Evolutionary conservation across 2,113 vertebrate species (phyloP), one percentile per base, ranked within the genome.

Genomic region (Indicator maculatus): DNA sequence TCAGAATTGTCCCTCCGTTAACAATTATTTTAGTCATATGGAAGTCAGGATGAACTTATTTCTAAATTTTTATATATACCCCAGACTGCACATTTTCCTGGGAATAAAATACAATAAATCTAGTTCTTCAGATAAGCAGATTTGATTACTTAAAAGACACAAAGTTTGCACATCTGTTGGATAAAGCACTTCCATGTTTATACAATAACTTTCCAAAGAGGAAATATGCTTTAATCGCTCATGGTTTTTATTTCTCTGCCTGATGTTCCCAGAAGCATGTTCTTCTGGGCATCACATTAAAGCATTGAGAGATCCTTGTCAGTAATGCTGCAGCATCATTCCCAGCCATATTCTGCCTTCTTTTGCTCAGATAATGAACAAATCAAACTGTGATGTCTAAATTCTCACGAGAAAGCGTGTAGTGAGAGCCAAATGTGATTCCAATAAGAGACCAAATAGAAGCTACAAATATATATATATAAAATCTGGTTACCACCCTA

Each of bases 191-290:
- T 94, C 79, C 76, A 95, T 90, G 86, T 95, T 95, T 96, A 88
- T 94, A 88, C 33, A 91, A 75, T 72, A 86, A 90, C 14, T 79
- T 95, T 95, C 85, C 58, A 91, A 80, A 84, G 59, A 90, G 93
- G 93, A 96, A 94, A 95, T 86, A 80, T 83, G 74, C 72, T 96
- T 96, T 96, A 95, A 95, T 97, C 86, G 67, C 58, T 94, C 59
- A 74, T 74, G 72, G 6, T 61, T 94, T 95, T 92, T 71, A 91
- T 94, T 90, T 89, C 56, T 70, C 27, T 93, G 74, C 59, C 79
- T 89, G 65, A 47, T 75, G 65, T 78, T 89, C 72, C 65, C 70
- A 95, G 92, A 78, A 91, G 73, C 87, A 92, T 96, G 53, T 90
- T 90, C 93, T 90, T 95, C 58, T 93, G 86, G 81, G 86, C 61